These are phyloP conservation scores for Leptodactylus fallax DNA, from an alignment of 2,797 vertebrate genomes.

Conservation along the genomic window DNA sequence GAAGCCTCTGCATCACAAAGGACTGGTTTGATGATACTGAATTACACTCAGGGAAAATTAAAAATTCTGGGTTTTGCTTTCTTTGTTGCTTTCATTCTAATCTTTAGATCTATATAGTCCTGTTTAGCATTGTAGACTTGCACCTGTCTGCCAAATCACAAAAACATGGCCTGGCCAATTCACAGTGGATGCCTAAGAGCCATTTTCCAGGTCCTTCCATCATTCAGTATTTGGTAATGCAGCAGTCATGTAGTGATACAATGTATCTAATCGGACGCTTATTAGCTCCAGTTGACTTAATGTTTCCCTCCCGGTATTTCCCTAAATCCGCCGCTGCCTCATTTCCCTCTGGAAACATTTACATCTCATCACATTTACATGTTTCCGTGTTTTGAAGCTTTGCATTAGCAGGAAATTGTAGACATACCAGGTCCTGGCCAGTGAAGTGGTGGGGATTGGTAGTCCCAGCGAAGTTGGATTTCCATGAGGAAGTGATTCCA, in stretches of 20 bases:
- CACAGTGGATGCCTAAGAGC: background rate
- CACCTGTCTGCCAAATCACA: slow-evolving; percentile 3
- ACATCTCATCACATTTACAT: slow-evolving; percentile 31
- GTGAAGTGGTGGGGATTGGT: slow-evolving; percentile 36
- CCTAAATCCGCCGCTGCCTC: background rate
- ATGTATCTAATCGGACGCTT: background rate
- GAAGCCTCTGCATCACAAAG: no score
- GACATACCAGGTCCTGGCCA: slow-evolving; percentile 51
- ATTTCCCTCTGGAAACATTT: slow-evolving; percentile 29
- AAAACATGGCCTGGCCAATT: background rate
- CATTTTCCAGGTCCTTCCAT: background rate
- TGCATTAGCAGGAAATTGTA: slow-evolving; percentile 55
- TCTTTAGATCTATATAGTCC: background rate
- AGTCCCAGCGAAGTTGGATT: slow-evolving; percentile 53
- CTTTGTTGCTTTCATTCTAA: background rate
- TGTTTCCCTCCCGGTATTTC: slow-evolving; percentile 13
- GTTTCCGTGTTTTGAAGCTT: slow-evolving; percentile 25
- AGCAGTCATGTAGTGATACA: slow-evolving; percentile 13
- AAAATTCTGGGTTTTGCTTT: background rate
- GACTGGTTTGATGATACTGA: no score
- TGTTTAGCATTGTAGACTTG: background rate
- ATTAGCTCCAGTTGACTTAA: slow-evolving; percentile 6
- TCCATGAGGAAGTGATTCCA: slow-evolving; percentile 55
- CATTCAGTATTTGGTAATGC: background rate
- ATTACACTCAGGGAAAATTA: no score